phyloP scores from a whole-genome alignment of 2,113 vertebrate genomes.

The Micronycteris hirsuta region DNA sequence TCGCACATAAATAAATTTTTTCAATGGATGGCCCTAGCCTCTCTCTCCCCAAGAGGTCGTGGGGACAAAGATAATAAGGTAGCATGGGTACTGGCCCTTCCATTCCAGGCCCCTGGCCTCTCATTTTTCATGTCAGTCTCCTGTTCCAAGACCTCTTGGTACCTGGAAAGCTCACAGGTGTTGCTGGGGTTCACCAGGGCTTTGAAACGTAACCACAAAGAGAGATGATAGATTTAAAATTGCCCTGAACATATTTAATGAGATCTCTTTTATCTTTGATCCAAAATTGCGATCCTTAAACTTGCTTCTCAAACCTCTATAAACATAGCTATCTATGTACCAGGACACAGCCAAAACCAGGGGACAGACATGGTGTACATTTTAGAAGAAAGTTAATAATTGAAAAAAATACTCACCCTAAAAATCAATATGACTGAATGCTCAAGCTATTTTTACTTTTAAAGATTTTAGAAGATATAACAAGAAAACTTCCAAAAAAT shows the following conservation, averaged over 20 bases:
- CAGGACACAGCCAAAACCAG: neutral
- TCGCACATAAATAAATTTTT: neutral
- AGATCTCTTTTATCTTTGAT: neutral
- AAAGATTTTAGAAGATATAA: neutral
- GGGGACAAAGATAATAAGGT: neutral
- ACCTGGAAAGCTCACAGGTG: neutral
- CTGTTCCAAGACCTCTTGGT: neutral
- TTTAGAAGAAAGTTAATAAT: neutral
- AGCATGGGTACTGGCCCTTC: too few species aligned
- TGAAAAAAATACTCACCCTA: neutral
- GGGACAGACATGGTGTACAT: neutral
- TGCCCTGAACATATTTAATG: neutral
- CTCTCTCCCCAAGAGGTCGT: neutral
- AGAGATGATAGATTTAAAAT: neutral
- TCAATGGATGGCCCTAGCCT: neutral
- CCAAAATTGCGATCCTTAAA: neutral
- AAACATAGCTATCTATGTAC: neutral
- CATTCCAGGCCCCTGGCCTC: fast-evolving
- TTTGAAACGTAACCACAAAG: neutral
- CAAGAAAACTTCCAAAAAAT: neutral
- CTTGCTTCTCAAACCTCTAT: neutral
- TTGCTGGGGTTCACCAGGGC: neutral
- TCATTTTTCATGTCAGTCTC: neutral
- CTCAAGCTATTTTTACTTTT: neutral
- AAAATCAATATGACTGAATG: neutral